Percentiles rank a stretch among this genome's conserved stretches.
These are phyloP conservation scores for Glossosoma conforme DNA, from an alignment of 1,140 invertebrate genomes.

Conservation along the genomic window DNA sequence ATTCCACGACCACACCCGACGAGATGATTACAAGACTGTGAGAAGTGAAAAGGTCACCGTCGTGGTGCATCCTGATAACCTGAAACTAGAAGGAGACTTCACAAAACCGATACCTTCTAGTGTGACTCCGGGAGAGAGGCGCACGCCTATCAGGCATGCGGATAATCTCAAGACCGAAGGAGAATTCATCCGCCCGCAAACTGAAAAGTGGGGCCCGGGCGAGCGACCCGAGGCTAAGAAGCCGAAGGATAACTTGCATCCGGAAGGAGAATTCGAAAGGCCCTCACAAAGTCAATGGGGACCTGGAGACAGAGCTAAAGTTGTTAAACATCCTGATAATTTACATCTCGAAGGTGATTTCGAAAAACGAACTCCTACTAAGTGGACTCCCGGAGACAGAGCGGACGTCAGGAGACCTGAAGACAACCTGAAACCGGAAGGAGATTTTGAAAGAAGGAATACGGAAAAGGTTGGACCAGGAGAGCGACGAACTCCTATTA, in stretches of 20 bases:
- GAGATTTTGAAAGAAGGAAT: constrained; percentile 48
- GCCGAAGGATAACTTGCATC: constrained; percentile 54
- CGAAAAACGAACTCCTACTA: constrained; percentile 49
- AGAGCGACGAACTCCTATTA: constrained; percentile 38
- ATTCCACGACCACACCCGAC: constrained; percentile 42
- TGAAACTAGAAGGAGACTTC: constrained; percentile 59
- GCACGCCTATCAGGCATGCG: constrained; percentile 39
- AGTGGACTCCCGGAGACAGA: constrained; percentile 52
- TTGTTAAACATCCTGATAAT: constrained; percentile 40
- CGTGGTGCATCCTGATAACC: constrained; percentile 52
- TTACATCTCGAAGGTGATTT: constrained; percentile 49
- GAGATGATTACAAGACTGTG: constrained; percentile 50
- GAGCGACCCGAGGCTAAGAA: constrained; percentile 47
- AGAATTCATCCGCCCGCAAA: constrained; percentile 47
- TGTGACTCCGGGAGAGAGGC: constrained; percentile 36
- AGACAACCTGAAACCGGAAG: constrained; percentile 55
- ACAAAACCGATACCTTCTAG: constrained; percentile 34
- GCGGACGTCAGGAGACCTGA: constrained; percentile 51
- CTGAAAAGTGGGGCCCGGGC: constrained; percentile 41
- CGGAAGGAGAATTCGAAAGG: constrained; percentile 54
- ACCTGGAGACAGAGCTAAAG: constrained; percentile 38
- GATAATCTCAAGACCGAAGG: constrained; percentile 54
- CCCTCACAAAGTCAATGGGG: constrained; percentile 37
- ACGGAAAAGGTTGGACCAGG: constrained; percentile 39
- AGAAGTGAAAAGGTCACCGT: constrained; percentile 39